These are phyloP conservation scores for Cyprinus carpio DNA, from an alignment of 2,113 vertebrate species.

Conservation along the genomic window DNA sequence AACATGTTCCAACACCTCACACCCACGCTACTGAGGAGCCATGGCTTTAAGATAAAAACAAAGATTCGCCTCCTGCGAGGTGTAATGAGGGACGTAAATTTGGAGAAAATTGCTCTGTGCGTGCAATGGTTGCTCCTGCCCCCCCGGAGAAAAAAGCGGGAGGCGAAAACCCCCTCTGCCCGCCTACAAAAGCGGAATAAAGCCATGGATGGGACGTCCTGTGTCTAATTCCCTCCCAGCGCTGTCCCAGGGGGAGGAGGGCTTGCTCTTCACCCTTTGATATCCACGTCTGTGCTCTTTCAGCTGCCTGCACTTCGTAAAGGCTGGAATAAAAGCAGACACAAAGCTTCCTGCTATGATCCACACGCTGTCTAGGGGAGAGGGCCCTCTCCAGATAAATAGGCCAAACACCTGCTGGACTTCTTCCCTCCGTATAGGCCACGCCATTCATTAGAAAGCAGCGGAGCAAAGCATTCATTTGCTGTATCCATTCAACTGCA, in stretches of 20 bases:
- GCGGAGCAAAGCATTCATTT: constrained; percentile 69
- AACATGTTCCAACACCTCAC: constrained; percentile 61
- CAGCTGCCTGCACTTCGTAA: constrained; percentile 76
- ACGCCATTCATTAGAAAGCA: constrained; percentile 69
- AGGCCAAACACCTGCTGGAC: constrained; percentile 83
- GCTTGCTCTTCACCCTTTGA: constrained; percentile 76
- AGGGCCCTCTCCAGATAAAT: constrained; percentile 73
- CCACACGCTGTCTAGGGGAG: constrained; percentile 75
- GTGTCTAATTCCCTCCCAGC: constrained; percentile 77
- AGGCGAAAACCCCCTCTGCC: constrained; percentile 66
- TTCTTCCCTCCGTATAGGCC: constrained; percentile 71
- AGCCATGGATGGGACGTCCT: constrained; percentile 77
- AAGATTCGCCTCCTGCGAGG: constrained; percentile 65
- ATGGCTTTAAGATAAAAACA: constrained; percentile 65
- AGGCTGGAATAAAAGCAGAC: constrained; percentile 80
- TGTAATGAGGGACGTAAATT: constrained; percentile 68
- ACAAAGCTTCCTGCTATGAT: constrained; percentile 84
- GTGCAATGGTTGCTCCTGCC: constrained; percentile 67
- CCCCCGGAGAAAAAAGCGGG: constrained; percentile 59
- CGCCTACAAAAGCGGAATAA: constrained; percentile 73
- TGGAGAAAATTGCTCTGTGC: constrained; percentile 55
- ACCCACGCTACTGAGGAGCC: constrained; percentile 40
- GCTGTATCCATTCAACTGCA: constrained; percentile 69
- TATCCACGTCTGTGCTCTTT: constrained; percentile 78
- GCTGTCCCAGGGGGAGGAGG: constrained; percentile 72